phyloP scores from a whole-genome alignment of 2,113 vertebrate genomes.

The Murina feae region DNA sequence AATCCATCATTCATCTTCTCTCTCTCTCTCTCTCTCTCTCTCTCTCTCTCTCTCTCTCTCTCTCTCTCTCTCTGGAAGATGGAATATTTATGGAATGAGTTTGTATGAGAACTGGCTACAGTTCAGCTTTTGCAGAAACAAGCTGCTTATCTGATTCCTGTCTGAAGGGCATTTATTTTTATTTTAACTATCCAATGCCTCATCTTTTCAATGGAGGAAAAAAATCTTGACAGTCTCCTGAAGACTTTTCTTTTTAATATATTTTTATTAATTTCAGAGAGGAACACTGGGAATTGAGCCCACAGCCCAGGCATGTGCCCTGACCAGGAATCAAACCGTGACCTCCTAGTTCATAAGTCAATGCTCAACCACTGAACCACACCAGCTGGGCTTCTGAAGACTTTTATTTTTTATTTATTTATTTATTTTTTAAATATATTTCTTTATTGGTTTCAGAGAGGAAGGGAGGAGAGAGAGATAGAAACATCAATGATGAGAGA shows the following conservation, averaged over 20 bases:
- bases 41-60: background rate
- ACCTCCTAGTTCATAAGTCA: too few relatives aligned
- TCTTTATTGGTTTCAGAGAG: too few relatives aligned
- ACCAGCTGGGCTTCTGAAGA: too few relatives aligned
- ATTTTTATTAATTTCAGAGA: too few relatives aligned
- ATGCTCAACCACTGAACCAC: too few relatives aligned
- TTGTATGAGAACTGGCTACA: conserved; percentile 31
- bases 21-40: background rate
- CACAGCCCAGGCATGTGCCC: too few relatives aligned
- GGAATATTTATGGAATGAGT: conserved; percentile 57
- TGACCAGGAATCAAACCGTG: too few relatives aligned
- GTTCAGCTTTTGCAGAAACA: conserved; percentile 18
- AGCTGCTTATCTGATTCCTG: conserved; percentile 55
- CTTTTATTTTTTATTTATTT: too few relatives aligned
- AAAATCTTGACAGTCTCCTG: background rate
- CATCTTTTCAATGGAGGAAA: background rate
- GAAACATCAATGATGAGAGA: too few relatives aligned
- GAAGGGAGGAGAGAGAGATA: too few relatives aligned
- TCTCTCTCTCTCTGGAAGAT: background rate
- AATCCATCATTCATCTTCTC: background rate
- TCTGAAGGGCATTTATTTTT: conserved; percentile 60
- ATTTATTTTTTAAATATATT: too few relatives aligned
- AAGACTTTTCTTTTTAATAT: background rate
- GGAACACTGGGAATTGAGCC: too few relatives aligned
- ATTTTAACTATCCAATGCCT: conserved; percentile 21